Evolutionary conservation across 2,113 vertebrate species (phyloP), one percentile per base, ranked within the genome.

Genomic region (Rhinichthys klamathensis): DNA sequence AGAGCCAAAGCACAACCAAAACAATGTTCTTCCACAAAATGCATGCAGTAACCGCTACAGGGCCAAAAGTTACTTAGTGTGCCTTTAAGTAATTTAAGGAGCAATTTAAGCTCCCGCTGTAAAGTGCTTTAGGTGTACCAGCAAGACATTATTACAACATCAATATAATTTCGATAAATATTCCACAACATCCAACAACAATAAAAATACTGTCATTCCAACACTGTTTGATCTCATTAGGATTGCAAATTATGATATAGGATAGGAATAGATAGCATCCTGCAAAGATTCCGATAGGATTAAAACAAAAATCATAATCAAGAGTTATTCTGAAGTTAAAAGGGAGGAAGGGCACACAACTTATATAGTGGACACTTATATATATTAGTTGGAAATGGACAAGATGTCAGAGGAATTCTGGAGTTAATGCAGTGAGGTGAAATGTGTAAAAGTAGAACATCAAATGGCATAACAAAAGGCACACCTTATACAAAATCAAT

Each of bases 401-500:
- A 70, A 70, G 67, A 70, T 70, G 67, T 41, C 67, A 70, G 35
- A 70, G 35, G 67, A 5, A 35, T 38, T 70, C 10, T 38, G 67
- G 67, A 70, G 21, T 23, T 70, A 70, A 70, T 70, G 67, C 21
- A 70, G 67, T 70, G 67, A 70, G 35, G 67, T 70, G 67, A 70
- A 38, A 38, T 1, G 18, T 38, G 32, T 38, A 23, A 6, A 67
- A 41, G 35, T 41, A 41, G 9, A 70, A 38, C 67, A 70, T 38
- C 35, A 1, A 70, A 38, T 11, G 23, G 10, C 35, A 70, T 70
- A 38, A 70, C 30, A 21, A 0, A 70, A 6, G 32, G 18, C 18
- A 70, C 18, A 38, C 32, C 9, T 38, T 38, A 70, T 38, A 38
- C 32, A 70, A 5, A 4, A 23, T 70, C 41, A 41, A 41, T 38